These are phyloP conservation scores for Drosophila pullipes DNA, from an alignment of 2,888 invertebrate genomes.

Conservation along the genomic window DNA sequence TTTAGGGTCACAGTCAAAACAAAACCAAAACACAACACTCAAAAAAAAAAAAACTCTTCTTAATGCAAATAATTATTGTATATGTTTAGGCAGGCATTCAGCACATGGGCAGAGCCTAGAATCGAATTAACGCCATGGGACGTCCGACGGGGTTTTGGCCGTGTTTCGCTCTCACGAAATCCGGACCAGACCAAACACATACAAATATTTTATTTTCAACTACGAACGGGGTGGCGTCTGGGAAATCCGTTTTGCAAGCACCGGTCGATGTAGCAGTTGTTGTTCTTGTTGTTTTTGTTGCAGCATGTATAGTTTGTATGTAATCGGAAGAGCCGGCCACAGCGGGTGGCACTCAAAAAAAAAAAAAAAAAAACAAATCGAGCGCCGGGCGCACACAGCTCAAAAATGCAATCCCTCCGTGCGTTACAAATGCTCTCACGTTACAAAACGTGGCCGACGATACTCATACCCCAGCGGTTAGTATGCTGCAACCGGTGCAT, in stretches of 20 bases:
- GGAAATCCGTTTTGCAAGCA: conserved; percentile 65
- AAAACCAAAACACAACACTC: conserved; percentile 53
- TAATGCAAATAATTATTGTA: conserved; percentile 80
- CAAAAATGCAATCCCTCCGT: conserved; percentile 46
- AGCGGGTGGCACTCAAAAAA: conserved; percentile 73
- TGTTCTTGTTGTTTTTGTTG: conserved; percentile 35
- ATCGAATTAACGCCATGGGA: conserved; percentile 75
- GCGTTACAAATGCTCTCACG: conserved; percentile 78
- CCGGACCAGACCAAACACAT: conserved; percentile 39
- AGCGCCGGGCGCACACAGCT: conserved; percentile 34
- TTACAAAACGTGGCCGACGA: conserved; percentile 64
- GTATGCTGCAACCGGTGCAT: conserved; percentile 24
- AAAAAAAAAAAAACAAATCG: conserved; percentile 13
- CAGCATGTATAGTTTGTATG: conserved; percentile 48
- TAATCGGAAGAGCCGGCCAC: conserved; percentile 76
- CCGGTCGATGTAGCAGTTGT: conserved; percentile 27
- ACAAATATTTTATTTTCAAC: conserved; percentile 27
- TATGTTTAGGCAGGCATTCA: conserved; percentile 61
- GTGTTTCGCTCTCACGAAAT: conserved; percentile 67
- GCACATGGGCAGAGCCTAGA: conserved; percentile 54
- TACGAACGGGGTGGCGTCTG: conserved; percentile 69
- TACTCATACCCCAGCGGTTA: conserved; percentile 10
- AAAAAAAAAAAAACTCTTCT: not conserved
- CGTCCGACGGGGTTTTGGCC: conserved; percentile 35
- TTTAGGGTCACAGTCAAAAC: conserved; percentile 51